Conservation (phyloP, 2,113 vertebrate genomes). For the Scophthalmus maximus region DNA sequence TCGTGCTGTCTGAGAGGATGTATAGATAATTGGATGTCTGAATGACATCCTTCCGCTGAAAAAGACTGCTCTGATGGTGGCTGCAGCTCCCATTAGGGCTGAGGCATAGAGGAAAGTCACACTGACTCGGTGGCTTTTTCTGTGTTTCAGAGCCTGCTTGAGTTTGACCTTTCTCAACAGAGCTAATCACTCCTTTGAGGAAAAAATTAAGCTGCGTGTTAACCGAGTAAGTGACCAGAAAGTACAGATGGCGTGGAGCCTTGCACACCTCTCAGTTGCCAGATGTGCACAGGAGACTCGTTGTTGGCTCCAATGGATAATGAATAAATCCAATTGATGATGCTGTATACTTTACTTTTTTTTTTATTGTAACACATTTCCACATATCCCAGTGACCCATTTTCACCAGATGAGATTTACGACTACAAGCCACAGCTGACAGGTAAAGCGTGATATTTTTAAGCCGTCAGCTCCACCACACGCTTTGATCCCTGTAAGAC, state of each 20-base stretch:
- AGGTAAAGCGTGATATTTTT: conserved; percentile 56
- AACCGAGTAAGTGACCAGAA: conserved; percentile 32
- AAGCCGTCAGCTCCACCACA: conserved; percentile 9
- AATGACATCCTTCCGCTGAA: no score
- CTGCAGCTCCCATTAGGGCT: no score
- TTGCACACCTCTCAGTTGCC: conserved; percentile 20
- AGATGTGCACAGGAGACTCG: conserved; percentile 42
- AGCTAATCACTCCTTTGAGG: conserved; percentile 13
- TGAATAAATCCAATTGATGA: conserved; percentile 28
- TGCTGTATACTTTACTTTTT: background rate
- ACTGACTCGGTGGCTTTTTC: background rate
- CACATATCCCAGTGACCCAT: conserved; percentile 58
- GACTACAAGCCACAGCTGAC: conserved; percentile 48
- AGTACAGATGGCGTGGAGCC: conserved; percentile 28
- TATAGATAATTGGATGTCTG: conserved; percentile 24
- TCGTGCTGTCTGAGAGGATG: no score
- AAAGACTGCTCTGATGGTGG: no score
- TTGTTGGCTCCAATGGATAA: conserved; percentile 38
- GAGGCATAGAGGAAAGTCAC: background rate
- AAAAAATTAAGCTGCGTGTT: conserved; percentile 15
- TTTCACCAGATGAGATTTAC: conserved; percentile 62
- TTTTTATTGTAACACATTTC: conserved; percentile 24
- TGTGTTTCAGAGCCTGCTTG: background rate
- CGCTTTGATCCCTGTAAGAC: conserved; percentile 14
- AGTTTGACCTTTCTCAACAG: conserved; percentile 17